These are phyloP conservation scores for Sesia apiformis DNA, from an alignment of 2,888 invertebrate genomes.

Conservation along the genomic window DNA sequence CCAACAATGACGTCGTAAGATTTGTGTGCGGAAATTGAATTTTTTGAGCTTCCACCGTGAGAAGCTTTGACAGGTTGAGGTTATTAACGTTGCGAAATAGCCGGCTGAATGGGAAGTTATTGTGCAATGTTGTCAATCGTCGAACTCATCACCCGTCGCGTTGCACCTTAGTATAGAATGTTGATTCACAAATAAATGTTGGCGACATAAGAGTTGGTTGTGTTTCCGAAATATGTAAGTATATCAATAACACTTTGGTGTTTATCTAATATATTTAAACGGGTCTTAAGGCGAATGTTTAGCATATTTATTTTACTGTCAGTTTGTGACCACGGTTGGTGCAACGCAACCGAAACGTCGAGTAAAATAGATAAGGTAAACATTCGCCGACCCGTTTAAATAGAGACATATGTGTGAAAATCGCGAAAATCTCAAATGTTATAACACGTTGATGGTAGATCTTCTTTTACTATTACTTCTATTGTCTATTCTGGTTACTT, in stretches of 20 bases:
- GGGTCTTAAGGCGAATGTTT: too few relatives aligned
- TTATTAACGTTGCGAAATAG: constrained; percentile 36
- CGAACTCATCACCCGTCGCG: too few relatives aligned
- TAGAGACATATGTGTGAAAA: too few relatives aligned
- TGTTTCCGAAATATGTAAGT: not conserved
- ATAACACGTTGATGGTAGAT: not conserved
- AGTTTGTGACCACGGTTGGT: too few relatives aligned
- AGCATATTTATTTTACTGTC: too few relatives aligned
- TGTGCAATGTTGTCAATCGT: constrained; percentile 28
- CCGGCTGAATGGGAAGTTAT: constrained; percentile 37
- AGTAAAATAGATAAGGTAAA: too few relatives aligned
- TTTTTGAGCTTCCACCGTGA: constrained; percentile 57
- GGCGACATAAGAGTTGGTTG: too few relatives aligned
- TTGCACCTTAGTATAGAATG: too few relatives aligned
- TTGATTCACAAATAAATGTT: too few relatives aligned
- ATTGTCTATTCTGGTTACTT: not conserved
- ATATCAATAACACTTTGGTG: not conserved
- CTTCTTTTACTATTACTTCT: not conserved
- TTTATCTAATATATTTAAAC: not conserved
- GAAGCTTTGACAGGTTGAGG: constrained; percentile 64
- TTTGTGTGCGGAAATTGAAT: constrained; percentile 73
- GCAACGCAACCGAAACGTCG: too few relatives aligned
- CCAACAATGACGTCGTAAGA: constrained; percentile 66
- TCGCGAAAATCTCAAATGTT: not conserved
- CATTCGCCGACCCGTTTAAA: too few relatives aligned